A percentile compares a stretch with the other conserved stretches of the same genome.
Evolutionary conservation across 2,113 vertebrate genomes (phyloP).

Genomic region (Perccottus glenii): DNA sequence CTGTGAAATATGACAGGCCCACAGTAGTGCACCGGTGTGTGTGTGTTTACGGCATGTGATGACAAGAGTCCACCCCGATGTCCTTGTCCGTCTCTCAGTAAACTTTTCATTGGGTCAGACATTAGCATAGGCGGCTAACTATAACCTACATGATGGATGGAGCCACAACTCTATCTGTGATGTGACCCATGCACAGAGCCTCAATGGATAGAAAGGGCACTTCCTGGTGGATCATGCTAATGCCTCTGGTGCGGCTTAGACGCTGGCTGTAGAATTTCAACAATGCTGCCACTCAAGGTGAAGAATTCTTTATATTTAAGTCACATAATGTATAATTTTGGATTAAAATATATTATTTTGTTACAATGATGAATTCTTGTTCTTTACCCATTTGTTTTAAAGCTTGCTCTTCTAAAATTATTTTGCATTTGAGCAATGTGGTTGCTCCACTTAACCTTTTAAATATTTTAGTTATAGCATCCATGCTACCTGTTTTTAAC

Average conservation of each 20-base stretch:
- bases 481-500: too few relatives aligned
- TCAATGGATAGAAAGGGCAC: slow-evolving; percentile 78
- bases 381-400: neutral
- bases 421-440: too few relatives aligned
- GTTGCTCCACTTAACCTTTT: too few relatives aligned
- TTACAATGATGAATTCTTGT: neutral
- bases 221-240: slow-evolving; percentile 78
- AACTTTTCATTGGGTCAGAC: slow-evolving; percentile 78
- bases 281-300: slow-evolving; percentile 55
- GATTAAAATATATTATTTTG: neutral
- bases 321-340: neutral
- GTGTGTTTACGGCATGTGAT: slow-evolving; percentile 62
- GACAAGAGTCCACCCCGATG: slow-evolving; percentile 74
- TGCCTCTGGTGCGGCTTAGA: slow-evolving; percentile 65
- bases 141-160: slow-evolving; percentile 80
- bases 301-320: slow-evolving; percentile 30
- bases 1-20: slow-evolving; percentile 80
- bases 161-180: slow-evolving; percentile 77
- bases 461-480: too few relatives aligned
- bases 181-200: slow-evolving; percentile 75
- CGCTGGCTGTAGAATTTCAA: slow-evolving; percentile 68
- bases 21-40: slow-evolving; percentile 54
- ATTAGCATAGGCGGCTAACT: slow-evolving; percentile 79
- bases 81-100: slow-evolving; percentile 80
- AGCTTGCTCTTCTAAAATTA: too few relatives aligned